These are phyloP conservation scores for Xiphorhynchus elegans DNA, from an alignment of 2,113 vertebrate species.

Conservation along the genomic window DNA sequence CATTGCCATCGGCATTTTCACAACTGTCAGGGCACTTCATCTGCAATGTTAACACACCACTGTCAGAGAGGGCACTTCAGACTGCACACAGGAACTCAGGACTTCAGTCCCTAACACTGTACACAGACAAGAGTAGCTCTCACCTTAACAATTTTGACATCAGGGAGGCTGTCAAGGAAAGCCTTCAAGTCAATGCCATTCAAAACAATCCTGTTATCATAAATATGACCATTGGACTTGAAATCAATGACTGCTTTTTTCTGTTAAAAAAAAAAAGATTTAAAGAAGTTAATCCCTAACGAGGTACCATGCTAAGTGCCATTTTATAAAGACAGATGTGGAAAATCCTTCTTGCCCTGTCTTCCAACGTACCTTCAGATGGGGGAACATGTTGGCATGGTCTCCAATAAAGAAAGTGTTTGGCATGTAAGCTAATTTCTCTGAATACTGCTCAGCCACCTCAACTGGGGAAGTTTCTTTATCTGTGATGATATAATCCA, in stretches of 20 bases:
- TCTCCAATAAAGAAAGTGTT: conserved; percentile 98
- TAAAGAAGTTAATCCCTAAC: background rate
- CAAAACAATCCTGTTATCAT: conserved; percentile 97
- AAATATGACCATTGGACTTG: conserved; percentile 99
- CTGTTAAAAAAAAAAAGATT: conserved; percentile 63
- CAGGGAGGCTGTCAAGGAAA: conserved; percentile 95
- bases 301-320: background rate
- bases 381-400: conserved; percentile 99
- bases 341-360: background rate
- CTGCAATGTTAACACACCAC: conserved; percentile 62
- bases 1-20: conserved; percentile 85
- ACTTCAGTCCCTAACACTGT: background rate
- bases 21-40: conserved; percentile 94
- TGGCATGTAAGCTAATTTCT: conserved; percentile 98
- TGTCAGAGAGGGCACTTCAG: background rate
- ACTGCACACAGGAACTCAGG: background rate
- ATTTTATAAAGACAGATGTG: background rate
- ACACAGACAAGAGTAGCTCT: background rate
- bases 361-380: conserved; percentile 86
- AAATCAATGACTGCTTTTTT: conserved; percentile 99
- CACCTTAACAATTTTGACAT: conserved; percentile 98
- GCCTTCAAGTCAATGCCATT: conserved; percentile 98
- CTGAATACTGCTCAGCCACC: conserved; percentile 95
- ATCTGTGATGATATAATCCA: conserved; percentile 98
- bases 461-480: conserved; percentile 96